Conservation (phyloP, 1,140 invertebrate species). For the Potamilus streckersoni region DNA sequence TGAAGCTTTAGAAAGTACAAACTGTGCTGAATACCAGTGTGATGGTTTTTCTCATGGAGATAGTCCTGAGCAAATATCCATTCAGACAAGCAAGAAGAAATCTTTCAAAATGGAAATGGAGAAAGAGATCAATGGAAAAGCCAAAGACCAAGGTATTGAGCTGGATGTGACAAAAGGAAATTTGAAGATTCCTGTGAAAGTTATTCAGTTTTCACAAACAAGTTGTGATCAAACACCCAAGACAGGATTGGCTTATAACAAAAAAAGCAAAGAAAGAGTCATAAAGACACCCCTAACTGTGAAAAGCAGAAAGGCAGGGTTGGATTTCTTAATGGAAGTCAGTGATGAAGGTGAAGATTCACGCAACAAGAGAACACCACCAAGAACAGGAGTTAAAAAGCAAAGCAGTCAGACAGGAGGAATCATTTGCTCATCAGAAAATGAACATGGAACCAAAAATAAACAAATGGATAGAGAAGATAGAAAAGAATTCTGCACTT, state of each 20-base stretch:
- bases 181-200: background rate
- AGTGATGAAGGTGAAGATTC: constrained; percentile 16
- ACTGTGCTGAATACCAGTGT: background rate
- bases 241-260: background rate
- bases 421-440: constrained; percentile 1
- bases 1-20: background rate
- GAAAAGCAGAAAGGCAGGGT: constrained; percentile 8
- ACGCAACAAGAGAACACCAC: constrained; percentile 2
- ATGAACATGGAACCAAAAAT: background rate
- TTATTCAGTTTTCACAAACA: constrained; percentile 5
- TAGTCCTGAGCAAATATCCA: background rate
- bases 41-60: background rate
- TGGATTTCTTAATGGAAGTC: constrained; percentile 19
- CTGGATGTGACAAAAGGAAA: background rate
- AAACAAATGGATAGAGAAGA: background rate
- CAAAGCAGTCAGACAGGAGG: constrained; percentile 14
- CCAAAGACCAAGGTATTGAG: background rate
- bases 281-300: background rate
- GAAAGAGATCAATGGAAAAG: background rate
- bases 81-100: constrained; percentile 9
- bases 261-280: background rate
- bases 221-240: background rate
- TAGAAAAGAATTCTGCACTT: background rate
- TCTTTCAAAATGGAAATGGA: background rate
- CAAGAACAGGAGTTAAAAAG: background rate